These are phyloP conservation scores for Centruroides sculpturatus DNA, from an alignment of 1,140 invertebrate genomes.

Conservation along the genomic window DNA sequence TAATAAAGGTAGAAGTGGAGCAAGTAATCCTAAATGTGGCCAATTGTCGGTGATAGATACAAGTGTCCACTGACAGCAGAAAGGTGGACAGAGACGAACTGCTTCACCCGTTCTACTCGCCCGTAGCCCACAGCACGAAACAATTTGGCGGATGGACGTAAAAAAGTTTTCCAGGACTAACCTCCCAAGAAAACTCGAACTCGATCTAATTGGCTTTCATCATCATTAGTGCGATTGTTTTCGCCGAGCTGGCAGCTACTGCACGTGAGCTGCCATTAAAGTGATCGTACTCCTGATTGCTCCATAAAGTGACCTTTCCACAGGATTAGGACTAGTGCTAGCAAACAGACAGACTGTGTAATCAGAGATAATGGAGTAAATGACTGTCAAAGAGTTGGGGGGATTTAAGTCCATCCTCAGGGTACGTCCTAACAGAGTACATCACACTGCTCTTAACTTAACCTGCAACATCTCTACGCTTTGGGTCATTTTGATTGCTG, in stretches of 20 bases:
- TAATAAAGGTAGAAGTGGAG: too few species aligned
- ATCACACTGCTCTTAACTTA: background rate
- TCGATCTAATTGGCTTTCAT: background rate
- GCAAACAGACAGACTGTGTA: background rate
- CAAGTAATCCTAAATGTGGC: too few species aligned
- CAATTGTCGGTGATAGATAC: too few species aligned
- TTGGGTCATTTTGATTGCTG: background rate
- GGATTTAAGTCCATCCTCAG: background rate
- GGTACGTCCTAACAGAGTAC: background rate
- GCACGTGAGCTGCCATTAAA: background rate
- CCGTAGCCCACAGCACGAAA: too few species aligned
- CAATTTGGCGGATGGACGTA: too few species aligned
- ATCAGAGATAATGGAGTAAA: constrained; percentile 1
- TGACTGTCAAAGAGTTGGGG: constrained; percentile 2
- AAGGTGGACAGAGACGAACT: too few species aligned
- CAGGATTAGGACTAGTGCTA: background rate
- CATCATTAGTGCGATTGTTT: constrained; percentile 1
- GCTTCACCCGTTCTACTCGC: too few species aligned
- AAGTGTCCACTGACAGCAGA: too few species aligned
- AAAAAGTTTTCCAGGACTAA: too few species aligned
- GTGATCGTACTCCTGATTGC: background rate
- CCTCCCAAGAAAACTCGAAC: too few species aligned
- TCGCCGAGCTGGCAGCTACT: background rate
- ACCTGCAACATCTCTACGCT: background rate
- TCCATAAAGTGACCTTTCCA: constrained; percentile 1